Base-by-base conservation (phyloP, 2,113 vertebrate genomes). In the Ophthalmotilapia sp. region DNA sequence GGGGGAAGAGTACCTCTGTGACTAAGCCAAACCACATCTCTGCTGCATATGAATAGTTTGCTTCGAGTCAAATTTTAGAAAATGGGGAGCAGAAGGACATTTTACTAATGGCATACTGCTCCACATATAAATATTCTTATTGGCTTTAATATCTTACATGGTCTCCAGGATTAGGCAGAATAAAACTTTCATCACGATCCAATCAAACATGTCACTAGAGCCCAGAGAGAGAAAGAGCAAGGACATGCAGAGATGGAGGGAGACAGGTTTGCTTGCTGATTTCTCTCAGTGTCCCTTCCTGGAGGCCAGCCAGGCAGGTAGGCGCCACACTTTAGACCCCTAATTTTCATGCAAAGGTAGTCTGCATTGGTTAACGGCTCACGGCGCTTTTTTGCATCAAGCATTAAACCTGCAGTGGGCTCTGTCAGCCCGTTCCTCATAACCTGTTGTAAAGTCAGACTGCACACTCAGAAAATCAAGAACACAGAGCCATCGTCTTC, bases 271-370 rank as follows among this genome's bases (percentile, higher is more conserved):
- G 3, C 65, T 49, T 19, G 58, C 17, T 3, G n/a, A 80, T 36
- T 86, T 21, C 40, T 31, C 86, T 33, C 55, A 40, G 13, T 73
- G 62, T 17, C 26, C 65, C 42, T 85, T 84, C 56, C 91, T 90
- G 3, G 13, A 81, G 90, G 94, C 31, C 68, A 85, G 31, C 10
- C 70, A 82, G 81, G n/a, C 68, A 90, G 19, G 58, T 86, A 81
- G 86, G 54, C 38, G 53, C 62, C 88, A 79, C 40, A 81, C 83
- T 81, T 81, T 81, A 54, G 75, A 79, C 53, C 29, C 82, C 84
- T 92, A 90, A 94, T 95, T 95, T 89, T 93, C 88, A 94, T 94
- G 91, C 94, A 93, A 90, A 91, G 79, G 49, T 89, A 81, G 88
- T 93, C 81, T 88, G 87, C 85, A 56, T 70, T 65, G 87, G 83